Evolutionary conservation across 30 jellyfish, hydroid and myxozoan species (phyloP), one percentile per base, ranked within the genome.

Genomic region (Chironex yamaguchii): DNA sequence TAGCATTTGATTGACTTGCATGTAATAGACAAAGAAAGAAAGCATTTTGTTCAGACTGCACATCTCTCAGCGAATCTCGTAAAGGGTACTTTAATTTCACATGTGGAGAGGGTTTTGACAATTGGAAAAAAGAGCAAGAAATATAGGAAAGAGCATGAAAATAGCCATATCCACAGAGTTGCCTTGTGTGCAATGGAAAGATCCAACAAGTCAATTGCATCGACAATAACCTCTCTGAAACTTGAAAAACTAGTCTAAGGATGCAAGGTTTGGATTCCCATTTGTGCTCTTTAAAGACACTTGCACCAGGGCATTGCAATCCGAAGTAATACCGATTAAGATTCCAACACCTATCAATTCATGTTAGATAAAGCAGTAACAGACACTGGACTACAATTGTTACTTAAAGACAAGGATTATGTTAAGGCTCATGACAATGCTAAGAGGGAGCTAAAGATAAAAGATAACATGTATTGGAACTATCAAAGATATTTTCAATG

Each of bases 11-110:
- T 21, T 32, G 70, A 36, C 70, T 26, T 29, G 70, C 29, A 70
- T 29, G 49, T 20, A 0, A 31, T 36, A 70, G 68, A 31, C 63
- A 67, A 31, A 67, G 81, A 67, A 67, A 67, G 36, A 72, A n/a
- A 67, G 81, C n/a, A n/a, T n/a, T n/a, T n/a, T n/a, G n/a, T n/a
- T n/a, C n/a, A n/a, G 68, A 35, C 31, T 70, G 84, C 84, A 70
- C 84, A 70, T 70, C 84, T 70, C 84, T 35, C 84, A 70, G 84
- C 84, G 20, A 70, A 70, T 70, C 68, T 70, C 81, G 81, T 27
- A 67, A 67, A 70, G 84, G 84, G 62, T 14, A 70, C 30, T 32
- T 70, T 70, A 70, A 70, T 36, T 70, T 35, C 84, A 70, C 17
- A 70, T 29, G 49, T 70, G 69, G 84, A 35, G 84, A 70, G 70